These are phyloP conservation scores for Thryonomys swinderianus DNA, from an alignment of 2,113 vertebrate species.

Conservation along the genomic window DNA sequence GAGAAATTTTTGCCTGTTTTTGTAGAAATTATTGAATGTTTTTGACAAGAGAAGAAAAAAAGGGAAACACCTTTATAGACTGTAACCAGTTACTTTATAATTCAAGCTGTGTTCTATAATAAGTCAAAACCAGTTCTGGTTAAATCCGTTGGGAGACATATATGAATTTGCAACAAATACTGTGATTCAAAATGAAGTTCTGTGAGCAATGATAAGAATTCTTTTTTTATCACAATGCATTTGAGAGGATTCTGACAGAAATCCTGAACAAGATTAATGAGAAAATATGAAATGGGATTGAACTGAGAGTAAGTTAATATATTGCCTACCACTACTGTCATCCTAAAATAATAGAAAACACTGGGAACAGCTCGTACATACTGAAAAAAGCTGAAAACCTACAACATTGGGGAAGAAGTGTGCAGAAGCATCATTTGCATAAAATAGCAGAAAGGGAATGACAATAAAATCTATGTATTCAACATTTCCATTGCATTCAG, in stretches of 20 bases:
- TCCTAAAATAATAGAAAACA: constrained; percentile 33
- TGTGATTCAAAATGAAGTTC: constrained; percentile 58
- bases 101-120: constrained; percentile 27
- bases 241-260: constrained; percentile 63
- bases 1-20: neutral
- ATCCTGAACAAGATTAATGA: constrained; percentile 52
- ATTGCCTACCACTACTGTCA: neutral
- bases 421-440: neutral
- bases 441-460: constrained; percentile 10
- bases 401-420: neutral
- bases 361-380: neutral
- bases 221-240: constrained; percentile 37
- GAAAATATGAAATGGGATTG: constrained; percentile 53
- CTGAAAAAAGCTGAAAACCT: neutral
- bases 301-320: constrained; percentile 11
- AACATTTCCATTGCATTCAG: neutral
- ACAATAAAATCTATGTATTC: neutral
- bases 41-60: constrained; percentile 10
- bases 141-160: constrained; percentile 45
- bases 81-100: constrained; percentile 35
- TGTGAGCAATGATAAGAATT: constrained; percentile 55
- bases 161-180: neutral
- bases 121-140: constrained; percentile 33
- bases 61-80: neutral
- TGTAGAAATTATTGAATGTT: constrained; percentile 1